These are phyloP conservation scores for Cassiopea xamachana DNA, from an alignment of 30 jellyfish, hydroid and myxozoan species.

Conservation along the genomic window DNA sequence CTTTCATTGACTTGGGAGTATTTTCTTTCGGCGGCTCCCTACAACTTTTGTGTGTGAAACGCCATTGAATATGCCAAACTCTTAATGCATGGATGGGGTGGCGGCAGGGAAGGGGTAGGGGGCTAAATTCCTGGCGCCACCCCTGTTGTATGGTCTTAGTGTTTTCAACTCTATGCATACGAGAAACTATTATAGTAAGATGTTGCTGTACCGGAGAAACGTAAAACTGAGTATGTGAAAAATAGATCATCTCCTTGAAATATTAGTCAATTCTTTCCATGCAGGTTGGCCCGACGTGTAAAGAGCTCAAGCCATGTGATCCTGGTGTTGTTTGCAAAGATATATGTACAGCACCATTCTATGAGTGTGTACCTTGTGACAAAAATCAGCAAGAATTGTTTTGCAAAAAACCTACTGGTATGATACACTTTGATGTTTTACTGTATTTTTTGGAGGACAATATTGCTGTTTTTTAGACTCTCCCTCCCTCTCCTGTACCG, in stretches of 20 bases:
- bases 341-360: constrained; percentile 21
- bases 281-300: constrained; percentile 46
- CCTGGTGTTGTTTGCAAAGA: constrained; percentile 20
- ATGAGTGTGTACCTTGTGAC: constrained; percentile 24
- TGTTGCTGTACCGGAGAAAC: neutral
- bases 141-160: too few species aligned
- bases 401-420: constrained; percentile 25
- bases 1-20: too few species aligned
- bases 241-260: neutral
- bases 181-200: too few species aligned
- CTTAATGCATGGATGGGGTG: too few species aligned
- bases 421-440: neutral
- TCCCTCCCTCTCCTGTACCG: too few species aligned
- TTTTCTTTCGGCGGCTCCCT: too few species aligned
- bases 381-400: constrained; percentile 4
- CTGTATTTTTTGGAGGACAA: neutral
- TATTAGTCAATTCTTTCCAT: neutral
- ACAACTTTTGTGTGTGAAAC: too few species aligned
- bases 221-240: too few species aligned
- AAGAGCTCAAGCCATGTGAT: constrained; percentile 26
- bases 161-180: too few species aligned
- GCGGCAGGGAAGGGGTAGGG: too few species aligned
- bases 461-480: neutral
- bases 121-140: too few species aligned
- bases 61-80: too few species aligned